phyloP scores from a whole-genome alignment of 2,113 vertebrate genomes.

The Lepus americanus region DNA sequence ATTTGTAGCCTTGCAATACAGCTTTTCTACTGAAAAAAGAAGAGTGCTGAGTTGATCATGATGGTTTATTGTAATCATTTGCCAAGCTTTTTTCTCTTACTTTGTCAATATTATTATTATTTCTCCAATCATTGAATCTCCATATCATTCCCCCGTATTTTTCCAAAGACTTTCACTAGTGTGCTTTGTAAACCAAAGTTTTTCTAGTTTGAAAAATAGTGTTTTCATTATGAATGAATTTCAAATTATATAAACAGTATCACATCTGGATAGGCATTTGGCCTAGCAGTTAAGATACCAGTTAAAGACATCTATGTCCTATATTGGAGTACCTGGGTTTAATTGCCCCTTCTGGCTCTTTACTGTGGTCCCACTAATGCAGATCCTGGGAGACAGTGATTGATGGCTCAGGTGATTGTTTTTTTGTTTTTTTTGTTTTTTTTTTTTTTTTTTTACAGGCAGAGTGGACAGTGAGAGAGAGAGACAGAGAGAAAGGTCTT shows the following conservation, averaged over 20 bases:
- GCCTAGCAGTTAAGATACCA: too few relatives aligned
- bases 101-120: not conserved
- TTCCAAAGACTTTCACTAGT: not conserved
- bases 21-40: not conserved
- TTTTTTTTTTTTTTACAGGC: too few relatives aligned
- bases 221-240: not conserved
- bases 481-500: too few relatives aligned
- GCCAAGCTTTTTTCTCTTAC: not conserved
- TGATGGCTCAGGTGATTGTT: too few relatives aligned
- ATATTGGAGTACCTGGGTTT: too few relatives aligned
- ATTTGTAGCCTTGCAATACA: not conserved
- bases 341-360: too few relatives aligned
- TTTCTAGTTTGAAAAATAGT: not conserved
- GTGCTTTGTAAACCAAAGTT: not conserved
- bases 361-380: too few relatives aligned
- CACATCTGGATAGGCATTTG: too few relatives aligned
- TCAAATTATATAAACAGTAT: not conserved
- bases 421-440: too few relatives aligned
- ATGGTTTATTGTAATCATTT: not conserved
- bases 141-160: not conserved
- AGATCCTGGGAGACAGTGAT: too few relatives aligned
- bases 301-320: too few relatives aligned
- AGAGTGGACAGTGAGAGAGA: too few relatives aligned
- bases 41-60: not conserved
- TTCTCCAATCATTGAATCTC: not conserved